Evolutionary conservation across 1,140 invertebrate genomes (phyloP), one percentile per base, ranked within the genome.

Genomic region (Anoplolepis gracilipes): DNA sequence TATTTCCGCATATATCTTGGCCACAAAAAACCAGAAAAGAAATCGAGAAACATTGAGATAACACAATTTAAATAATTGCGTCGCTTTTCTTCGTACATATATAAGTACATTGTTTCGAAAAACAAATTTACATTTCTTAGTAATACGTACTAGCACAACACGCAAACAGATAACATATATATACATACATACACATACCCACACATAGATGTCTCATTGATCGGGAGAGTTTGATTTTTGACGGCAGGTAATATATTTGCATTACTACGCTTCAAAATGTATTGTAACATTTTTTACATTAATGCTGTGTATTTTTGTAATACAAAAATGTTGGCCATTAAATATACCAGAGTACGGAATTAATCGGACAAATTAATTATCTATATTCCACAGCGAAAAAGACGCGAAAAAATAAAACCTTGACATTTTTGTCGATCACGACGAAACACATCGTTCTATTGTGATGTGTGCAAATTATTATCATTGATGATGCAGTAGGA

Each of bases 221-320:
- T 70, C 33, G 53, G 46, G 49, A 57, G 78, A 81, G 33, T 88
- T 88, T 85, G 42, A 75, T 79, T 81, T 85, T 85, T 49, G 28
- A 85, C 36, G 67, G 28, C 62, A 76, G 33, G 25, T 46, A 79
- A 78, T 33, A 69, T 79, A 67, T 85, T 84, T 84, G 73, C 61
- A 88, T 84, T 87, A 89, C 78, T 85, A 82, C 22, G 49, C 64
- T 89, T 85, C 22, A 55, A 84, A 90, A 87, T 87, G 59, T 70
- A 88, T 73, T 91, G 85, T 90, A 88, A 92, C 70, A 86, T 91
- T 89, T 90, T 92, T 90, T 90, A 91, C 87, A 87, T 65, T 85
- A 53, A 89, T 92, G 90, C 90, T 90, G 86, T 87, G 91, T 92
- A 92, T 92, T 92, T 92, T 92, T 92, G 86, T 92, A 92, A 91